Conservation (phyloP, 2,888 invertebrate species). For the Drosophila birchii region DNA sequence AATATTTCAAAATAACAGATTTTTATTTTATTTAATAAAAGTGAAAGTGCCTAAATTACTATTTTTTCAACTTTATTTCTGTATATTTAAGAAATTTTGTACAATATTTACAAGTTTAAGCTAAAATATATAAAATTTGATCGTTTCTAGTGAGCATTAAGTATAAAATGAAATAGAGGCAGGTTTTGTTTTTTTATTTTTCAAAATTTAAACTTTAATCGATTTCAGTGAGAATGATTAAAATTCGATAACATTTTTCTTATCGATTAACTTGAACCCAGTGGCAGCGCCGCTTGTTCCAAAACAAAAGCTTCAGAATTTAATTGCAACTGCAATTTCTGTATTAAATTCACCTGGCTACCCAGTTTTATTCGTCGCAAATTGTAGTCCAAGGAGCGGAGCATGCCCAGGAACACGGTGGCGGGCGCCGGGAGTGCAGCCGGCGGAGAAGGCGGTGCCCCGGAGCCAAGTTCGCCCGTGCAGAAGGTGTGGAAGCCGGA, state of each 20-base stretch:
- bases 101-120: neutral
- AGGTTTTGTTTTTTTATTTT: neutral
- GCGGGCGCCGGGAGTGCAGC: slow-evolving; percentile 13
- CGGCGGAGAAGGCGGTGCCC: slow-evolving; percentile 26
- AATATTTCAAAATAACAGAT: no score
- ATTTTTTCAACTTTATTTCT: neutral
- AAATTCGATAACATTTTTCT: neutral
- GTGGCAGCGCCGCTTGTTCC: slow-evolving; percentile 7
- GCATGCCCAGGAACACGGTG: slow-evolving; percentile 34
- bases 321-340: slow-evolving; percentile 52
- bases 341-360: slow-evolving; percentile 37
- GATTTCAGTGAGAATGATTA: no score
- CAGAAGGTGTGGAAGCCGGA: slow-evolving; percentile 88
- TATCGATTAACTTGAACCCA: neutral
- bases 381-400: neutral
- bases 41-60: neutral
- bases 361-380: neutral
- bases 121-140: no score
- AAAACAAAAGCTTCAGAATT: slow-evolving; percentile 19
- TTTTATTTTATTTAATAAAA: no score
- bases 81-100: neutral
- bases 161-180: no score
- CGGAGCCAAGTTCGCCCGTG: slow-evolving; percentile 85
- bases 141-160: no score
- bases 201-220: neutral